phyloP scores from a whole-genome alignment of 2,888 invertebrate species.

The Drosophila suboccidentalis region DNA sequence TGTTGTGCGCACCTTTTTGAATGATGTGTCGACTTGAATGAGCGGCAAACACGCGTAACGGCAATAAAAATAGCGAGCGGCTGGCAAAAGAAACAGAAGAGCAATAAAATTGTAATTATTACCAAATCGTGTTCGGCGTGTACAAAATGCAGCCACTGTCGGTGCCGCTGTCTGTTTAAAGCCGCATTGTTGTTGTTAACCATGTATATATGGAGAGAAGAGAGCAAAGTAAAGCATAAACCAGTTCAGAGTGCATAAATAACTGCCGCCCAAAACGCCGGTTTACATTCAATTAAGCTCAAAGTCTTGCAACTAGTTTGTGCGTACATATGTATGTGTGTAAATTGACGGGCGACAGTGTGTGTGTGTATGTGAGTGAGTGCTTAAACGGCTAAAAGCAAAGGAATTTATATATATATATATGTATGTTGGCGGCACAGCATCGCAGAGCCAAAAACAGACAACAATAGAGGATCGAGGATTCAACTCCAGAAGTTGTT shows the following conservation, averaged over 20 bases:
- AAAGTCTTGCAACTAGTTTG: constrained; percentile 62
- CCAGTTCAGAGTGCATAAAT: constrained; percentile 61
- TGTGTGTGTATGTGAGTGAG: constrained; percentile 36
- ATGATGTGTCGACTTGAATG: constrained; percentile 63
- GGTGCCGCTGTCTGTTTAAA: constrained; percentile 25
- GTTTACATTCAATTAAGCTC: constrained; percentile 63
- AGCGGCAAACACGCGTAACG: constrained; percentile 74
- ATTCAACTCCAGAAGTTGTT: constrained; percentile 79
- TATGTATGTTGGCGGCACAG: constrained; percentile 36
- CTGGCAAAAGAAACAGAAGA: constrained; percentile 34
- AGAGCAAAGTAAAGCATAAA: constrained; percentile 46
- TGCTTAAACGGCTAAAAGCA: constrained; percentile 47
- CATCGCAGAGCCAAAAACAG: constrained; percentile 52
- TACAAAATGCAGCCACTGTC: constrained; percentile 31
- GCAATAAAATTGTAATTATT: constrained; percentile 66
- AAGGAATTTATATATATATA: constrained; percentile 59
- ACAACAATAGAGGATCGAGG: constrained; percentile 74
- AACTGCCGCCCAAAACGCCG: constrained; percentile 59
- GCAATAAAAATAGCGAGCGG: constrained; percentile 56
- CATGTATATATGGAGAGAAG: constrained; percentile 21
- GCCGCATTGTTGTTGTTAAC: constrained; percentile 10
- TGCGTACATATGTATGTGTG: constrained; percentile 21
- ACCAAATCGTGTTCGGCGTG: constrained; percentile 64
- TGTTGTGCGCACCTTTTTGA: constrained; percentile 70
- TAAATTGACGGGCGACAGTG: constrained; percentile 12